Evolutionary conservation across 2,888 invertebrate species (phyloP).

Genomic region (Saturnia japonica): DNA sequence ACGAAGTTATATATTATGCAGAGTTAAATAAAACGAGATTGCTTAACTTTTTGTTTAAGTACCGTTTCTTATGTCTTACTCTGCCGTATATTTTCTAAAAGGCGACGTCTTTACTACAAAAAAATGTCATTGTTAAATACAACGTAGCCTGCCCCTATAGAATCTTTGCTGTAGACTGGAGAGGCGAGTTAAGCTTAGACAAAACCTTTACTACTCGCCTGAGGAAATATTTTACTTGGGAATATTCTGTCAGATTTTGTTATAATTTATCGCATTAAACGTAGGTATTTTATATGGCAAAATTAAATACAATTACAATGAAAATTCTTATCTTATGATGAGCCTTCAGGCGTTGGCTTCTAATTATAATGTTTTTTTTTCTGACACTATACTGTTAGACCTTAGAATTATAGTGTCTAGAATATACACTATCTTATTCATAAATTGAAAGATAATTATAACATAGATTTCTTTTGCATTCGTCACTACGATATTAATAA

Average conservation of each 20-base stretch:
- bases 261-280: too few species aligned
- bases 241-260: not conserved
- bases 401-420: too few species aligned
- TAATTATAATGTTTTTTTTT: too few species aligned
- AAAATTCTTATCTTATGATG: too few species aligned
- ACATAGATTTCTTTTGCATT: too few species aligned
- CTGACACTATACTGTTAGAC: too few species aligned
- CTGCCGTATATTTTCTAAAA: not conserved
- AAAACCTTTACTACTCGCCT: not conserved
- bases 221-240: not conserved
- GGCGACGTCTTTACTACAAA: not conserved
- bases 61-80: constrained; percentile 3
- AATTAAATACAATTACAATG: too few species aligned
- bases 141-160: not conserved
- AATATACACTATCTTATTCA: too few species aligned
- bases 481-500: too few species aligned
- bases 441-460: too few species aligned
- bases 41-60: constrained; percentile 6
- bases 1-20: not conserved
- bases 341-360: too few species aligned
- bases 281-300: too few species aligned
- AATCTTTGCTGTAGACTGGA: not conserved
- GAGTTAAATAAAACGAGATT: constrained; percentile 6
- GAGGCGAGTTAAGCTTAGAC: not conserved
- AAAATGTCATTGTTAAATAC: not conserved